phyloP scores from a whole-genome alignment of 1,140 invertebrate genomes.

The Meloidogyne floridensis region DNA sequence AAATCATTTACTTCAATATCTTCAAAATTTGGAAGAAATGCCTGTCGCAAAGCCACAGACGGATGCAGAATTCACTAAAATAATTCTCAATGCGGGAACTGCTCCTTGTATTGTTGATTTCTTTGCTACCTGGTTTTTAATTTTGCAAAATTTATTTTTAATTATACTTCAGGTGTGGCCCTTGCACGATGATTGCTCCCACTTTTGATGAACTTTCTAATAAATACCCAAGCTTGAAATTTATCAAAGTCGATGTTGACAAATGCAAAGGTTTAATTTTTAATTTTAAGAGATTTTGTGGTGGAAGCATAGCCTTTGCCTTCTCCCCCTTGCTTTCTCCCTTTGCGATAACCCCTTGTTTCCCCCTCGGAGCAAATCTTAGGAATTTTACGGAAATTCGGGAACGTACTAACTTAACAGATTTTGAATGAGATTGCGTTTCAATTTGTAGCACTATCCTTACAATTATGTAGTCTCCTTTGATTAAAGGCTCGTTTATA shows the following conservation, averaged over 20 bases:
- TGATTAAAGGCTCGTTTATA: no score
- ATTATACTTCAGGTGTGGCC: constrained; percentile 79
- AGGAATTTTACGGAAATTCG: no score
- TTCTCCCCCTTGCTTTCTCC: no score
- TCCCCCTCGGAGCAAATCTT: no score
- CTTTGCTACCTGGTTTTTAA: constrained; percentile 68
- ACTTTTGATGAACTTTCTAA: constrained; percentile 79
- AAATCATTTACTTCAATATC: no score
- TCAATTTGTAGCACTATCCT: no score
- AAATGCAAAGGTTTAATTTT: constrained; percentile 52
- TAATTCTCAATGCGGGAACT: constrained; percentile 36
- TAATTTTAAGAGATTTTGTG: background rate
- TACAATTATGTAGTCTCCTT: no score
- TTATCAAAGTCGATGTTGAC: constrained; percentile 75
- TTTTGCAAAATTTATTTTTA: background rate
- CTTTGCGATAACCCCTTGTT: no score
- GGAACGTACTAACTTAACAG: no score
- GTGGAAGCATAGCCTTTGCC: no score
- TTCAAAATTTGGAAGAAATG: constrained; percentile 13
- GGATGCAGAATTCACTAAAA: constrained; percentile 42
- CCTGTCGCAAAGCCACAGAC: constrained; percentile 40
- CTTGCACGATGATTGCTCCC: constrained; percentile 87
- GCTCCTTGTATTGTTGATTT: constrained; percentile 59
- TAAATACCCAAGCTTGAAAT: constrained; percentile 84
- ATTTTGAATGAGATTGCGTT: no score